These are phyloP conservation scores for Grus americana DNA, from an alignment of 2,113 vertebrate species.

Conservation along the genomic window DNA sequence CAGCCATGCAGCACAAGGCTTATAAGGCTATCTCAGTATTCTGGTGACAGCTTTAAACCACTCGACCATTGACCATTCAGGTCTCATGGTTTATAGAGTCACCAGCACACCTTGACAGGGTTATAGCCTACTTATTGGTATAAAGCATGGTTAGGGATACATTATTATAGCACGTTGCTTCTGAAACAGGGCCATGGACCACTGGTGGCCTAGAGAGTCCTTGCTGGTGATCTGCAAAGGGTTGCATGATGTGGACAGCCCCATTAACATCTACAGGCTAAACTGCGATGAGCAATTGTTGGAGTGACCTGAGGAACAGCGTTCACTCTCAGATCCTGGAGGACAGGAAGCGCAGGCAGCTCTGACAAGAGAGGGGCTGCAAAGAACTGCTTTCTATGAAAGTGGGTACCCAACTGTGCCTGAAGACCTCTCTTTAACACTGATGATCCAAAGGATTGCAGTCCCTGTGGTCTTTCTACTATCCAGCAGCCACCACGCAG, in stretches of 20 bases:
- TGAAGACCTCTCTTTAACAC: neutral
- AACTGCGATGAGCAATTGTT: neutral
- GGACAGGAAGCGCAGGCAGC: neutral
- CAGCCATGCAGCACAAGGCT: slow-evolving; percentile 70
- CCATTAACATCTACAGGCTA: neutral
- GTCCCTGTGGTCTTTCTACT: neutral
- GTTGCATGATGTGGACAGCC: neutral
- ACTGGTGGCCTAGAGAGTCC: slow-evolving; percentile 12
- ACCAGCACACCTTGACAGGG: slow-evolving; percentile 73
- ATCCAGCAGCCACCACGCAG: neutral
- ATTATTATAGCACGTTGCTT: slow-evolving; percentile 66
- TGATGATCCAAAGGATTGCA: neutral
- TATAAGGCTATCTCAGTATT: slow-evolving; percentile 73
- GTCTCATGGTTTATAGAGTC: slow-evolving; percentile 74
- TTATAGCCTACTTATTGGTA: slow-evolving; percentile 72
- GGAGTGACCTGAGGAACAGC: neutral
- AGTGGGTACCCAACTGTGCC: neutral
- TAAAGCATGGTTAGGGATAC: slow-evolving; percentile 74
- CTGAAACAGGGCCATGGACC: slow-evolving; percentile 42
- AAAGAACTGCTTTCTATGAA: neutral
- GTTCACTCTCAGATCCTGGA: neutral
- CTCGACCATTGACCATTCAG: slow-evolving; percentile 74
- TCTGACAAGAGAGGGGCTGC: neutral
- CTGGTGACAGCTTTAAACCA: slow-evolving; percentile 74
- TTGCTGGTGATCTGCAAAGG: slow-evolving; percentile 41